Evolutionary conservation across 2,888 invertebrate genomes (phyloP).

Genomic region (Polydrusus cervinus): DNA sequence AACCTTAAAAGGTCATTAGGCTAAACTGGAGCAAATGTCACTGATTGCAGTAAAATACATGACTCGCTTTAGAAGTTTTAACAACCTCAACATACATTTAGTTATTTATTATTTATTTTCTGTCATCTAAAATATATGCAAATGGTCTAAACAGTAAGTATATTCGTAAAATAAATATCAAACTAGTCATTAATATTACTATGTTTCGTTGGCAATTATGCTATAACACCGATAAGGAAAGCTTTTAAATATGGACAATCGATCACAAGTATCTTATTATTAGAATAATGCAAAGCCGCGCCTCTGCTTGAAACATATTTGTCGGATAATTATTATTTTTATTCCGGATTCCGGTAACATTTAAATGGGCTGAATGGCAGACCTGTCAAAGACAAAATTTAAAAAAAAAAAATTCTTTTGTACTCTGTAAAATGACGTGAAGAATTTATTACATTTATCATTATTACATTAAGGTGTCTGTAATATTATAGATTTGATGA

Average conservation of each 20-base stretch:
- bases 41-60: not conserved
- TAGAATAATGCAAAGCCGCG: no score
- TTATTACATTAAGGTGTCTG: no score
- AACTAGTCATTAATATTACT: constrained; percentile 3
- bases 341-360: no score
- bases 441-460: no score
- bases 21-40: not conserved
- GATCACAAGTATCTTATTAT: no score
- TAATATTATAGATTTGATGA: no score
- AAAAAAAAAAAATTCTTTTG: no score
- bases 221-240: not conserved
- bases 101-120: constrained; percentile 5
- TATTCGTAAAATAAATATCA: constrained; percentile 4
- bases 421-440: no score
- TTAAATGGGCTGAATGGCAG: no score
- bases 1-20: not conserved
- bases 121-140: not conserved
- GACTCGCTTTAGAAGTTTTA: not conserved
- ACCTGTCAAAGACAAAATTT: no score
- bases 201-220: not conserved
- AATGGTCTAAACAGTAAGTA: not conserved
- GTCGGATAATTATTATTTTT: no score
- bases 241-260: not conserved
- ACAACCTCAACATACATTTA: constrained; percentile 8
- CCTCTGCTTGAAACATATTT: no score